Percentiles rank a stretch among this genome's conserved stretches.
These are phyloP conservation scores for Narcine bancroftii DNA, from an alignment of 2,113 vertebrate genomes.

Conservation along the genomic window DNA sequence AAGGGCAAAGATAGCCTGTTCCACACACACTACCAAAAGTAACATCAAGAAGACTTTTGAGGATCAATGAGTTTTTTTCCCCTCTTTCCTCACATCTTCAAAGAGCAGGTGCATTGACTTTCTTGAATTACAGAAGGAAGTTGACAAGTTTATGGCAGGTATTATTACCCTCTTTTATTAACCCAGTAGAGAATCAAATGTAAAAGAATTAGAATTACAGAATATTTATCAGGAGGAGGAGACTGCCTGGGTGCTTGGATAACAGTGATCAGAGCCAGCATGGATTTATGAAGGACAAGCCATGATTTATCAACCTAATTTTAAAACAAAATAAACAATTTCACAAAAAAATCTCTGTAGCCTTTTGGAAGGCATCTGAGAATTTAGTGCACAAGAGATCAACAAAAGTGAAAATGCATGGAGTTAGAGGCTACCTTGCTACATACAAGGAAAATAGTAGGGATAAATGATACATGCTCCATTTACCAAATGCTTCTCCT, in stretches of 20 bases:
- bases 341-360: not conserved
- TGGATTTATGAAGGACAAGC: not conserved
- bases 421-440: not conserved
- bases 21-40: not conserved
- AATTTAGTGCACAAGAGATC: not conserved
- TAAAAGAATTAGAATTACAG: not conserved
- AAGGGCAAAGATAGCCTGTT: not conserved
- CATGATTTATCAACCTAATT: not conserved
- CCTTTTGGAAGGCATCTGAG: not conserved
- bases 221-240: not conserved
- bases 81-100: not conserved
- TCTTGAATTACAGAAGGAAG: not conserved
- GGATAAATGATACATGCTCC: not conserved
- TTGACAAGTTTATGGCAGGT: not conserved
- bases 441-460: not conserved
- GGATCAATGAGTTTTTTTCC: not conserved
- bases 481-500: not conserved
- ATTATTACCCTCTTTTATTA: not conserved
- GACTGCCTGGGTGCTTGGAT: not conserved
- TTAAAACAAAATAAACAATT: not conserved
- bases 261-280: not conserved
- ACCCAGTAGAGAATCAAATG: not conserved
- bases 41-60: not conserved
- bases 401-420: not conserved
- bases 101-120: not conserved